Base-by-base conservation (phyloP, 53 echinoderm and acorn worm genomes). In the Patiria pectinifera region DNA sequence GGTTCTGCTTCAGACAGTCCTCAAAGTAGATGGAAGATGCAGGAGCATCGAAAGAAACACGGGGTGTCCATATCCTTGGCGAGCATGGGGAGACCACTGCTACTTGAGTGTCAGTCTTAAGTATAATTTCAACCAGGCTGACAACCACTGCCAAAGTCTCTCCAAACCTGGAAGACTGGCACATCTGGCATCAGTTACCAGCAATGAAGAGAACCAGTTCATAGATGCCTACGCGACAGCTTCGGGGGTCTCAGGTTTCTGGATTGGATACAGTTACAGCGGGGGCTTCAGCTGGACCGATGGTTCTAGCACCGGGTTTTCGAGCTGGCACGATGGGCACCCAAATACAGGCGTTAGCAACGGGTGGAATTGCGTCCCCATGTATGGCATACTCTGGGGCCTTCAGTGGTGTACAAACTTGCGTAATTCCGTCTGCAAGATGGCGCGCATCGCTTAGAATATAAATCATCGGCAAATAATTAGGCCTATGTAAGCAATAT, bases 331-430 rank as follows among this genome's bases (percentile, higher is more conserved):
- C 8, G 8, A 53, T 8, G 53, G 53, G 53, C 47, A 80, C 3
- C 81, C 81, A 48, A 16, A 24, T n/a, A 12, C 4, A 18, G 48
- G 48, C 15, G 2, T 47, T 48, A 3, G 48, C 47, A 19, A 12
- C 16, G 81, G 14, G 6, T 12, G 3, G 44, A 21, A 12, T 12
- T 76, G 48, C n/a, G 19, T 35, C 35, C 0, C 1, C 3, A 4
- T 76, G 12, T 25, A 3, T 3, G 21, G 5, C 81, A 46, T 2
- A 14, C 13, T 1, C 16, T 80, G 81, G 81, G 0, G 13, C n/a
- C 45, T 24, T 48, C 81, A 80, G 16, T 80, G 48, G 48, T 80
- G 81, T 80, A 80, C 47, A 13, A 80, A 80, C 13, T 49, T 49
- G 10, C 81, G 81, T 46, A n/a, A 14, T 48, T 80, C 13, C 48